Evolutionary conservation across 2,113 vertebrate species (phyloP).

Genomic region (Chiloscyllium plagiosum): DNA sequence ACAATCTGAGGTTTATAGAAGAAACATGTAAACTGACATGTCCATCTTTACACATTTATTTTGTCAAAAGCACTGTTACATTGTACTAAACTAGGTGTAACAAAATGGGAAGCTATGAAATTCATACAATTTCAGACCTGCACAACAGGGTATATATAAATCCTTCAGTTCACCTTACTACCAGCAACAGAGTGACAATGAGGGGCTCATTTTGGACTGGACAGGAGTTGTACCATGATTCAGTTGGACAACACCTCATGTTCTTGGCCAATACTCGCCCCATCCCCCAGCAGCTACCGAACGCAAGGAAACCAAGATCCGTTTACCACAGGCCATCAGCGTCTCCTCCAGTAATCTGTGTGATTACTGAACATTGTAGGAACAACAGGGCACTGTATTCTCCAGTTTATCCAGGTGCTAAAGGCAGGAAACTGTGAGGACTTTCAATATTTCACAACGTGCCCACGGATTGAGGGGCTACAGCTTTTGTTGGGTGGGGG

Average conservation of each 20-base stretch:
- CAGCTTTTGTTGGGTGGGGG: neutral
- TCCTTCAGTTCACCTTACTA: slow-evolving; percentile 14
- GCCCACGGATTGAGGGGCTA: neutral
- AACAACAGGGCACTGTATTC: neutral
- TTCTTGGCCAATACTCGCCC: neutral
- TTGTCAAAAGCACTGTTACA: slow-evolving; percentile 28
- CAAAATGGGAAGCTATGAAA: slow-evolving; percentile 1
- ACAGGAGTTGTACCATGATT: neutral
- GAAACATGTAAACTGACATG: neutral
- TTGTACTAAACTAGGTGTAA: slow-evolving; percentile 12
- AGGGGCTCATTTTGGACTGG: neutral
- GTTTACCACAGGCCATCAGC: neutral
- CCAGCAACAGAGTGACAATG: neutral
- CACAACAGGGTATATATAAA: slow-evolving; percentile 13
- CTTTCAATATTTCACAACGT: too few species aligned
- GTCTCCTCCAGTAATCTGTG: neutral
- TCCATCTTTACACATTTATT: slow-evolving; percentile 30
- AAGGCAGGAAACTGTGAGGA: neutral
- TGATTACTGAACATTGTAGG: neutral
- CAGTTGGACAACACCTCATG: neutral
- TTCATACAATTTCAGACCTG: slow-evolving; percentile 21
- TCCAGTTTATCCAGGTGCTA: neutral
- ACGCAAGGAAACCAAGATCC: neutral
- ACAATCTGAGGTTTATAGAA: neutral
- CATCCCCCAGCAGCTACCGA: neutral